phyloP scores from a whole-genome alignment of 2,888 invertebrate genomes.

The Perdita meconis region DNA sequence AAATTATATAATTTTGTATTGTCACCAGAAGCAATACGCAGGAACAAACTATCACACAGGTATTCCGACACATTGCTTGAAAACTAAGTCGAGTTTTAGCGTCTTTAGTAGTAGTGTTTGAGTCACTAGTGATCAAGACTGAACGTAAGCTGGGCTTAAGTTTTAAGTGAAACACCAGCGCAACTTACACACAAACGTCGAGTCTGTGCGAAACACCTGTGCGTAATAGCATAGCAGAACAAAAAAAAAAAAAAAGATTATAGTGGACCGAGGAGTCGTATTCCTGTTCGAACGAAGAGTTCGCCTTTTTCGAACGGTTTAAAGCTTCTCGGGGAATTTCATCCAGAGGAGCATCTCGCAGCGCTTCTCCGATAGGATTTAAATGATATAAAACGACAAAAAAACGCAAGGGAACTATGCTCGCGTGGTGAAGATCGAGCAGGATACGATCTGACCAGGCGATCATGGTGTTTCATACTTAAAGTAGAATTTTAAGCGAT shows the following conservation, averaged over 20 bases:
- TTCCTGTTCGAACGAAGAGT: slow-evolving; percentile 34
- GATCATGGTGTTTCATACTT: slow-evolving; percentile 58
- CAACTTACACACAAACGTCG: slow-evolving; percentile 47
- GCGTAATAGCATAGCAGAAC: slow-evolving; percentile 47
- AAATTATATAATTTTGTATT: slow-evolving; percentile 18
- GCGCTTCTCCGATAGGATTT: slow-evolving; percentile 61
- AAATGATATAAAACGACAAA: slow-evolving; percentile 35
- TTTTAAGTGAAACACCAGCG: slow-evolving; percentile 56
- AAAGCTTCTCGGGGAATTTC: slow-evolving; percentile 62
- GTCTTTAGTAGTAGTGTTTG: slow-evolving; percentile 61
- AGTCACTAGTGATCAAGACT: slow-evolving; percentile 67
- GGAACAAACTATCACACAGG: slow-evolving; percentile 13
- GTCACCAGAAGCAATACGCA: neutral
- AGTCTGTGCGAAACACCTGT: slow-evolving; percentile 48
- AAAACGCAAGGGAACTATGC: slow-evolving; percentile 36
- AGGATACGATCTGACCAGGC: slow-evolving; percentile 62
- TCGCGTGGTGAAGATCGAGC: slow-evolving; percentile 61
- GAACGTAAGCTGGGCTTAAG: slow-evolving; percentile 66
- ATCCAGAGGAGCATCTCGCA: slow-evolving; percentile 64
- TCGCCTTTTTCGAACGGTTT: slow-evolving; percentile 50
- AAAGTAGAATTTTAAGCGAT: slow-evolving; percentile 60
- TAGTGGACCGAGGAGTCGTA: slow-evolving; percentile 42
- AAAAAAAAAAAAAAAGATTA: slow-evolving; percentile 18
- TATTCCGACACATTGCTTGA: slow-evolving; percentile 52
- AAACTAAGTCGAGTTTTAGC: slow-evolving; percentile 64